These are phyloP conservation scores for Frankliniella intonsa DNA, from an alignment of 2,888 invertebrate genomes.

Conservation along the genomic window DNA sequence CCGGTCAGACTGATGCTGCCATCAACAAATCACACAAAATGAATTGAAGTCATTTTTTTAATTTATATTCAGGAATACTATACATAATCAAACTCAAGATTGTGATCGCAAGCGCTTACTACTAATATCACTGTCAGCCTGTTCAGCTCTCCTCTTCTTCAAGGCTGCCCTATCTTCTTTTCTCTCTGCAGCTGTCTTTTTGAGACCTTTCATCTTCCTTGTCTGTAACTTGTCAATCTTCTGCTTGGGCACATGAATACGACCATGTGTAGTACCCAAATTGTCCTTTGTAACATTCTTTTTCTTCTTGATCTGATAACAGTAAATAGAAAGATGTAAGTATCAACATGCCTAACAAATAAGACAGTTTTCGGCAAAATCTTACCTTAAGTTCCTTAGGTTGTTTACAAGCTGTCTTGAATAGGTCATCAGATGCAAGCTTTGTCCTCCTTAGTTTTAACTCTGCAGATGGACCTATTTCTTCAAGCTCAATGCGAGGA, in stretches of 20 bases:
- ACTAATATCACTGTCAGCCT: not conserved
- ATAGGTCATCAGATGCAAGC: conserved; percentile 84
- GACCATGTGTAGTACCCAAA: conserved; percentile 84
- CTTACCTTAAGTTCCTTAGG: conserved; percentile 68
- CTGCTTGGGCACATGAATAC: conserved; percentile 90
- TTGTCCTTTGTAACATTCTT: conserved; percentile 87
- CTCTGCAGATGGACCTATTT: conserved; percentile 91
- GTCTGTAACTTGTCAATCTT: conserved; percentile 80
- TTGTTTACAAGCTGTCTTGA: conserved; percentile 73
- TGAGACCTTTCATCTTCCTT: conserved; percentile 84
- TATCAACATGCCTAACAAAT: conserved; percentile 31
- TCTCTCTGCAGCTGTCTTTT: conserved; percentile 62
- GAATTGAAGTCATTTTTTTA: not conserved
- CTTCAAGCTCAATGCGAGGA: conserved; percentile 86
- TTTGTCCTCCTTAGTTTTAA: conserved; percentile 79
- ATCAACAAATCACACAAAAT: no score
- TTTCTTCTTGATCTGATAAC: conserved; percentile 65
- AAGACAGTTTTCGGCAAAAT: not conserved
- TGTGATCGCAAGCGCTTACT: not conserved
- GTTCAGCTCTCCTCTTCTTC: not conserved
- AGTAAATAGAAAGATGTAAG: conserved; percentile 31
- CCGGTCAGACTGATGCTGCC: not conserved
- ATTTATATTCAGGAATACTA: not conserved
- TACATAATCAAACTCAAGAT: not conserved
- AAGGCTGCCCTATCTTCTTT: conserved; percentile 30